phyloP scores from a whole-genome alignment of 2,888 invertebrate genomes.

The Amblyjoppa fuscipennis region DNA sequence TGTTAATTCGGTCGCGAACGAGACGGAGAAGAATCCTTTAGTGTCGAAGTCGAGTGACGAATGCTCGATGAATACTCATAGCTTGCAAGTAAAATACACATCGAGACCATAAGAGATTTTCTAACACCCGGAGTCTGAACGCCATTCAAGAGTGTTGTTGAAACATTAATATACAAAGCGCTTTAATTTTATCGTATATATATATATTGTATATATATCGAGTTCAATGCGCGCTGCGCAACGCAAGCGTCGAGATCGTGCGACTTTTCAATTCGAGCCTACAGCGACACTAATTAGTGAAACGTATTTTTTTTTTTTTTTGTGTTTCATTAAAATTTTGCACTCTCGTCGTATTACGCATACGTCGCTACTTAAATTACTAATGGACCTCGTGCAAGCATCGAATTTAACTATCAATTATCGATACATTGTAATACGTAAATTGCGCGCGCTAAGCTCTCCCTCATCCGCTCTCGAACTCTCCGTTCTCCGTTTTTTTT shows the following conservation, averaged over 20 bases:
- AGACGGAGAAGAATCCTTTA: slow-evolving; percentile 20
- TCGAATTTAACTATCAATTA: slow-evolving; percentile 62
- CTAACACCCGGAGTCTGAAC: slow-evolving; percentile 19
- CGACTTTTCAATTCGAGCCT: slow-evolving; percentile 6
- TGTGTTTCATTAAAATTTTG: background rate
- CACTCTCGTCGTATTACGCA: slow-evolving; percentile 16
- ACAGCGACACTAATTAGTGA: slow-evolving; percentile 18
- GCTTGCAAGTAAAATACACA: slow-evolving; percentile 6
- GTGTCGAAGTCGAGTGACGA: slow-evolving; percentile 4
- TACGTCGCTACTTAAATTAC: slow-evolving; percentile 52
- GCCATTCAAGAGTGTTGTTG: slow-evolving; percentile 33
- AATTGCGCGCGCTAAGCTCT: slow-evolving; percentile 30
- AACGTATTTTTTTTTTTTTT: slow-evolving; percentile 12
- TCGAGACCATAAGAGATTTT: slow-evolving; percentile 13
- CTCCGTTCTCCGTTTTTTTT: slow-evolving; percentile 24
- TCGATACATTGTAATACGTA: slow-evolving; percentile 39
- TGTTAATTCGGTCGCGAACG: slow-evolving; percentile 63
- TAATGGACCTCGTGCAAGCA: slow-evolving; percentile 69
- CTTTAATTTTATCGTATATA: background rate
- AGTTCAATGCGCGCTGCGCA: slow-evolving; percentile 3
- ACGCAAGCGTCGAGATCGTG: background rate
- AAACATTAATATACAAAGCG: slow-evolving; percentile 57
- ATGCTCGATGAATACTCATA: slow-evolving; percentile 20
- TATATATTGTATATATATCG: background rate
- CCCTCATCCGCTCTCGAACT: background rate